phyloP scores from a whole-genome alignment of 2,113 vertebrate species.

The Trematocara macrostoma region DNA sequence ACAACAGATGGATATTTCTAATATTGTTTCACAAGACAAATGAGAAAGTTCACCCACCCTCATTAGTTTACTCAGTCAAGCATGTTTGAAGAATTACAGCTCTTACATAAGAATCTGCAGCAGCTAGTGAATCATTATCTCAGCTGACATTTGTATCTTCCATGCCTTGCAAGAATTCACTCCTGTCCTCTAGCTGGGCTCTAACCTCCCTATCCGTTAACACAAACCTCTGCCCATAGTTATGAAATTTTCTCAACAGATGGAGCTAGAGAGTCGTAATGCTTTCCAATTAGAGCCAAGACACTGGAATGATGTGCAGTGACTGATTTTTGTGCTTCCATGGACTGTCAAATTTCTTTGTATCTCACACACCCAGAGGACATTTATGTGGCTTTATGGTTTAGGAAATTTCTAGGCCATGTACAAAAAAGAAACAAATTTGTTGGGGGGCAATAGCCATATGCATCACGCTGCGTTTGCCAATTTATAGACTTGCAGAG shows the following conservation, averaged over 20 bases:
- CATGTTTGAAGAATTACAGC: slow-evolving; percentile 23
- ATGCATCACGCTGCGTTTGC: slow-evolving; percentile 33
- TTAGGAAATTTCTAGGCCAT: slow-evolving; percentile 40
- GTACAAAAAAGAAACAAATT: slow-evolving; percentile 2
- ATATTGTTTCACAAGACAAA: neutral
- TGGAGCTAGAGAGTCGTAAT: slow-evolving; percentile 52
- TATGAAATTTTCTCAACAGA: slow-evolving; percentile 40
- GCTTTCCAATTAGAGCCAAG: neutral
- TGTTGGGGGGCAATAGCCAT: slow-evolving; percentile 15
- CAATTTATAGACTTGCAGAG: slow-evolving; percentile 12
- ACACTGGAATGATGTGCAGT: slow-evolving; percentile 21
- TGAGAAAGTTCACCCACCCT: slow-evolving; percentile 9
- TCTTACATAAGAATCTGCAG: slow-evolving; percentile 36
- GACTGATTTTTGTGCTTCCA: slow-evolving; percentile 37
- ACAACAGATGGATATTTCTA: neutral
- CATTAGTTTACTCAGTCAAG: slow-evolving; percentile 36
- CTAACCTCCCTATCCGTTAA: neutral
- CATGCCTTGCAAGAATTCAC: neutral
- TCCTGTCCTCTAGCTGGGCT: neutral
- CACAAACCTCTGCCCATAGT: neutral
- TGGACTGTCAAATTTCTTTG: slow-evolving; percentile 31
- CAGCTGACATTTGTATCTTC: slow-evolving; percentile 26
- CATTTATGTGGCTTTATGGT: slow-evolving; percentile 26
- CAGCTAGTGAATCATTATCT: slow-evolving; percentile 42
- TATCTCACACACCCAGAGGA: slow-evolving; percentile 31